These are phyloP conservation scores for Aptenodytes forsteri DNA, from an alignment of 2,113 vertebrate species.

Conservation along the genomic window DNA sequence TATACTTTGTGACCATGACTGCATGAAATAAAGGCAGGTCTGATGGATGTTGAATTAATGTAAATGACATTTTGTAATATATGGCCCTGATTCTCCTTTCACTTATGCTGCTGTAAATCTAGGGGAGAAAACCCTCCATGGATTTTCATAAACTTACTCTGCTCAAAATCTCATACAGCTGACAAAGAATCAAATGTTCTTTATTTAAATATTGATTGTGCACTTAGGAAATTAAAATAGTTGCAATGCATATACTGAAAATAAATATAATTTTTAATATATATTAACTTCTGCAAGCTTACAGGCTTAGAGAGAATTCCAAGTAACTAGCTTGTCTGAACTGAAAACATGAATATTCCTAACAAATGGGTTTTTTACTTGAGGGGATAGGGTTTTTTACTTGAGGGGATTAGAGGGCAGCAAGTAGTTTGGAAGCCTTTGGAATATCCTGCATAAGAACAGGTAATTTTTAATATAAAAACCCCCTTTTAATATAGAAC, in stretches of 20 bases:
- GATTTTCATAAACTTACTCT: constrained; percentile 28
- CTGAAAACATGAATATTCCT: constrained; percentile 10
- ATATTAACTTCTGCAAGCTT: constrained; percentile 15
- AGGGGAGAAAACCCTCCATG: fast-evolving
- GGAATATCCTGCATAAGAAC: not conserved
- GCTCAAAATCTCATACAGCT: not conserved
- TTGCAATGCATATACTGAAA: not conserved
- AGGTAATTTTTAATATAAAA: constrained; percentile 18
- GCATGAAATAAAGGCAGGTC: constrained; percentile 38
- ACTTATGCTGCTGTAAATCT: constrained; percentile 21
- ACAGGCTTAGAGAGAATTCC: constrained; percentile 17
- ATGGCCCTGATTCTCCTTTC: constrained; percentile 13
- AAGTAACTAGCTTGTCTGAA: constrained; percentile 37
- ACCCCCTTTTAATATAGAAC: not conserved
- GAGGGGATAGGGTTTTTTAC: constrained; percentile 29
- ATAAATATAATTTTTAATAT: constrained; percentile 13
- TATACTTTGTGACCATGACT: not conserved
- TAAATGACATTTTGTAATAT: constrained; percentile 25
- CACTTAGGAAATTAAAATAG: constrained; percentile 45
- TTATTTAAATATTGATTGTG: constrained; percentile 33
- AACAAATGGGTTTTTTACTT: constrained; percentile 37
- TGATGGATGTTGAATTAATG: constrained; percentile 44
- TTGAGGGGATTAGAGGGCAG: constrained; percentile 24
- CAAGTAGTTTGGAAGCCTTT: constrained; percentile 18
- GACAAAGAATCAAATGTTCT: constrained; percentile 7